Conservation (phyloP, 2,888 invertebrate genomes). For the Drosophila lacicola region DNA sequence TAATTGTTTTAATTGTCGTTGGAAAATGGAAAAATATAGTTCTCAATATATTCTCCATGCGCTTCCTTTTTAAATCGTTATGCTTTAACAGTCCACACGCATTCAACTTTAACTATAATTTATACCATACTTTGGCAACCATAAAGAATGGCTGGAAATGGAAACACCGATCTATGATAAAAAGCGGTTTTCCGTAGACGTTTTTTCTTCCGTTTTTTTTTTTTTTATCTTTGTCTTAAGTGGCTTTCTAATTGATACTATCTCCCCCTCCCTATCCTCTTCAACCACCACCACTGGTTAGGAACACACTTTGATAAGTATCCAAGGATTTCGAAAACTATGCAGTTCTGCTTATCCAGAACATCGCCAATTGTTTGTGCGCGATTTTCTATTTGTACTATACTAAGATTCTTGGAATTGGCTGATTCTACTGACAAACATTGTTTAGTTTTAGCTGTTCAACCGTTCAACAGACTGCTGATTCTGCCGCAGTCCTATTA, state of each 20-base stretch:
- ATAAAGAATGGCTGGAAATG: too few relatives aligned
- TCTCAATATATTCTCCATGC: too few relatives aligned
- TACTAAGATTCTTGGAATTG: neutral
- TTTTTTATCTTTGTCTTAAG: neutral
- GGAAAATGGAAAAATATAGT: too few relatives aligned
- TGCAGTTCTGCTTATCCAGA: neutral
- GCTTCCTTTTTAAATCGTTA: too few relatives aligned
- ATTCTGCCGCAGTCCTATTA: too few relatives aligned
- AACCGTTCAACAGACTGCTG: neutral
- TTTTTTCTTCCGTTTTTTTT: neutral
- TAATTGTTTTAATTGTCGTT: too few relatives aligned
- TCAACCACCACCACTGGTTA: too few relatives aligned
- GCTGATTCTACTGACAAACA: neutral
- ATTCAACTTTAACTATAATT: too few relatives aligned
- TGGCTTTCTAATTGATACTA: neutral
- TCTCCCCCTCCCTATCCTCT: too few relatives aligned
- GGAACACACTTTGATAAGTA: neutral
- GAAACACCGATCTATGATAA: neutral
- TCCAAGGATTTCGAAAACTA: neutral
- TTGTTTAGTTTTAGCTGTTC: conserved; percentile 5
- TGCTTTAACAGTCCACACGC: too few relatives aligned
- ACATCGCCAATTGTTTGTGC: neutral
- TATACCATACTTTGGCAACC: too few relatives aligned
- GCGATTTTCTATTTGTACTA: neutral
- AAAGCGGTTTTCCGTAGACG: neutral